Evolutionary conservation across 2,113 vertebrate species (phyloP), one percentile per base, ranked within the genome.

Genomic region (Numenius arquata): DNA sequence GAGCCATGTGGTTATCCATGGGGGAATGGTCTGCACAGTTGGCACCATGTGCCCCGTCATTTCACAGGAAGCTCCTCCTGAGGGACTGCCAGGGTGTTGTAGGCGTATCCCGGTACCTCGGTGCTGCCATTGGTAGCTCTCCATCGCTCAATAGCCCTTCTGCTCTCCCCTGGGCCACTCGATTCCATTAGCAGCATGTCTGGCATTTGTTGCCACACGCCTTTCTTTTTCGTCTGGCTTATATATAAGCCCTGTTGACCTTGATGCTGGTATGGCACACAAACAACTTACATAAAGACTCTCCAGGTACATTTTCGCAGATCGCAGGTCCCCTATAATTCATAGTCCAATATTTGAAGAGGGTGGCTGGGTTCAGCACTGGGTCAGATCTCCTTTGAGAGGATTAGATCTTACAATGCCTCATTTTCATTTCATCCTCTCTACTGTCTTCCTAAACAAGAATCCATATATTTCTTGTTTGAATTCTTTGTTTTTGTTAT

Each of bases 21-120:
- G 48, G 18, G 43, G 34, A 84, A 72, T 0, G 2, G 7, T 41
- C 30, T 59, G 50, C 26, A 12, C 8, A 12, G 22, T 5, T 32
- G 52, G 50, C 21, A 25, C 29, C 0, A 0, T 9, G 25, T 26
- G 25, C 21, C 53, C 58, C 0, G 1, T 5, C 4, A 0, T 67
- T 82, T 47, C 75, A 70, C 75, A 83, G 43, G 52, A n/a, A 67
- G 17, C 48, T 91, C 7, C 30, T 43, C 48, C 74, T 41, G 66
- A 59, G 72, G 30, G 50, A 23, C 14, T 22, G n/a, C 30, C 61
- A 40, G 17, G 47, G 65, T 76, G 71, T 0, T 72, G n/a, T 18
- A 53, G 52, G 58, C 0, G 0, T 34, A 8, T 63, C 1, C 6
- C 36, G 15, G 11, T 29, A 43, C 66, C 75, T 82, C 2, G 2